phyloP scores from a whole-genome alignment of 2,113 vertebrate species.

The Calidris pugnax region DNA sequence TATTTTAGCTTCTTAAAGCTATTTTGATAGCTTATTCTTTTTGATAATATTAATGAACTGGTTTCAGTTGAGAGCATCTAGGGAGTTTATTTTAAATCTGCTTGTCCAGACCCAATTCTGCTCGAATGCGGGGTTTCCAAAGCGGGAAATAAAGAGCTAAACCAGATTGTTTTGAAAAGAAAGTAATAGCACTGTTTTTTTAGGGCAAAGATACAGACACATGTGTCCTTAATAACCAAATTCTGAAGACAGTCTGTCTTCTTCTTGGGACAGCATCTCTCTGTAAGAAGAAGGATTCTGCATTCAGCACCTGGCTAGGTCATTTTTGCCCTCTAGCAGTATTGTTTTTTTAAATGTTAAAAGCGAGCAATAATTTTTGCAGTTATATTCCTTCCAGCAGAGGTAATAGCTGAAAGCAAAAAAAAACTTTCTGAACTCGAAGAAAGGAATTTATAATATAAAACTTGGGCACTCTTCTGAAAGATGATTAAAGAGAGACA shows the following conservation, averaged over 20 bases:
- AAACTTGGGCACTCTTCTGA: neutral
- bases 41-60: neutral
- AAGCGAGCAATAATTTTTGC: neutral
- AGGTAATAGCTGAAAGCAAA: conserved; percentile 22
- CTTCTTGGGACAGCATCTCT: neutral
- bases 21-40: neutral
- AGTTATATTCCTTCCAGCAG: neutral
- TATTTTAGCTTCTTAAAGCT: conserved; percentile 4
- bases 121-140: neutral
- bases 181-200: neutral
- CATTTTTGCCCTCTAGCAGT: neutral
- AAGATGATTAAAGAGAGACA: neutral
- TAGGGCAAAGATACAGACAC: neutral
- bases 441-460: neutral
- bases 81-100: neutral
- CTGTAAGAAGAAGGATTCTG: neutral
- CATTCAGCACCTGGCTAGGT: neutral
- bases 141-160: neutral
- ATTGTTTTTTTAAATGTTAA: neutral
- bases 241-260: neutral
- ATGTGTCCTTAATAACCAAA: neutral
- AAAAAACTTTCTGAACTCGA: neutral
- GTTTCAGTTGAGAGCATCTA: neutral
- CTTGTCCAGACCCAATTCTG: neutral
- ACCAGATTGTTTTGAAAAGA: neutral